Evolutionary conservation across 2,113 vertebrate genomes (phyloP).

Genomic region (Petromus typicus): DNA sequence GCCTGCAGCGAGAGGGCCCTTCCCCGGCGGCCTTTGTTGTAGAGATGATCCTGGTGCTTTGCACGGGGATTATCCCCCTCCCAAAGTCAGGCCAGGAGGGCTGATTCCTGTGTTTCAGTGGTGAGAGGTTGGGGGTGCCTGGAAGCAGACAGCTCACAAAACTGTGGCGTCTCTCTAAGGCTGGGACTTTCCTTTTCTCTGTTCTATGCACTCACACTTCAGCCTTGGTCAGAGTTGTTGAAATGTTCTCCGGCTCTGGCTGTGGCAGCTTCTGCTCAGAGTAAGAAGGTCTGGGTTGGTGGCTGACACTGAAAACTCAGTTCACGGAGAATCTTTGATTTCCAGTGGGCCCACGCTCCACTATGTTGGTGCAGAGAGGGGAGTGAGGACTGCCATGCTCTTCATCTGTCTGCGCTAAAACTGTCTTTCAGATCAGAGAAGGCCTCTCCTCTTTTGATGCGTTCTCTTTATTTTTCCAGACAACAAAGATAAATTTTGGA

Average conservation of each 20-base stretch:
- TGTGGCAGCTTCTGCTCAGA: not conserved
- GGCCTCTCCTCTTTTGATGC: not conserved
- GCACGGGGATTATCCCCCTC: not conserved
- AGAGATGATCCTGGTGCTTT: not conserved
- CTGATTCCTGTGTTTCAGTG: not conserved
- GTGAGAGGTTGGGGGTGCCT: not conserved
- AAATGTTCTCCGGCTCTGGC: fast-evolving
- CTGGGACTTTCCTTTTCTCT: too few species aligned
- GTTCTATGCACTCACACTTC: too few species aligned
- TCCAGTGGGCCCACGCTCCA: not conserved
- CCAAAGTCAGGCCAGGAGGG: not conserved
- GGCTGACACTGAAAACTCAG: not conserved
- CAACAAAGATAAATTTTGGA: not conserved
- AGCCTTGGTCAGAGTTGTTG: not conserved
- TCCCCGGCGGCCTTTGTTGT: not conserved
- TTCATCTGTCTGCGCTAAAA: too few species aligned
- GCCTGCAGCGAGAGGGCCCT: not conserved
- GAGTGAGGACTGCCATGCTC: not conserved
- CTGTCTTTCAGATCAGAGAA: not conserved
- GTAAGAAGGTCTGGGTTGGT: not conserved
- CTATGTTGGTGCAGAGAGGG: fast-evolving
- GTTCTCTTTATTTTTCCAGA: not conserved
- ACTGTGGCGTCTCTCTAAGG: not conserved
- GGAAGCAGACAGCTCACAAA: not conserved
- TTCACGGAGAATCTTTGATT: not conserved